Conservation (phyloP, 30 jellyfish, hydroid and myxozoan species). For the Sanderia malayensis region DNA sequence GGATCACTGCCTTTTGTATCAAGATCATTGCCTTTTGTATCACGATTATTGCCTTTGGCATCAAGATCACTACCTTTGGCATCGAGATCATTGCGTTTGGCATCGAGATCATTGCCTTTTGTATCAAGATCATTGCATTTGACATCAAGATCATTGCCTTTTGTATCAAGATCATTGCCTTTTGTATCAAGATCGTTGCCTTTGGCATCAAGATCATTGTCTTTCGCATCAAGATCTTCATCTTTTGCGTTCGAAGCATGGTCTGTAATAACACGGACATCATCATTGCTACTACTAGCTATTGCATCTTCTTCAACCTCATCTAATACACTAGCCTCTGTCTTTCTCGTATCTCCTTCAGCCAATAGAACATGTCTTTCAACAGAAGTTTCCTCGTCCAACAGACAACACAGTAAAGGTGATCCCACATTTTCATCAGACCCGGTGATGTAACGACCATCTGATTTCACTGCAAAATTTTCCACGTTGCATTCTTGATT, state of each 20-base stretch:
- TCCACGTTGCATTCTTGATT: no score
- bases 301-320: no score
- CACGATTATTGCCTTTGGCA: neutral
- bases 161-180: neutral
- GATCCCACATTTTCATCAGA: no score
- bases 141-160: constrained; percentile 1
- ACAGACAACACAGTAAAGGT: no score
- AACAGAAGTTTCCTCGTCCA: no score
- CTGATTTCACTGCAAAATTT: no score
- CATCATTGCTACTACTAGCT: no score
- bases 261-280: no score
- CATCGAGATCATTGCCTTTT: neutral
- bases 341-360: no score
- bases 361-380: no score
- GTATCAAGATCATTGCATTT: neutral
- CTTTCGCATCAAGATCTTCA: neutral
- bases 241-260: neutral
- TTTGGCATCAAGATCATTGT: neutral
- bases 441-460: no score
- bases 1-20: neutral
- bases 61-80: neutral
- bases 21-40: neutral
- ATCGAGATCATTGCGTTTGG: neutral
- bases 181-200: neutral
- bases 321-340: no score